Conservation (phyloP, 2,888 invertebrate species). For the Nezara viridula region DNA sequence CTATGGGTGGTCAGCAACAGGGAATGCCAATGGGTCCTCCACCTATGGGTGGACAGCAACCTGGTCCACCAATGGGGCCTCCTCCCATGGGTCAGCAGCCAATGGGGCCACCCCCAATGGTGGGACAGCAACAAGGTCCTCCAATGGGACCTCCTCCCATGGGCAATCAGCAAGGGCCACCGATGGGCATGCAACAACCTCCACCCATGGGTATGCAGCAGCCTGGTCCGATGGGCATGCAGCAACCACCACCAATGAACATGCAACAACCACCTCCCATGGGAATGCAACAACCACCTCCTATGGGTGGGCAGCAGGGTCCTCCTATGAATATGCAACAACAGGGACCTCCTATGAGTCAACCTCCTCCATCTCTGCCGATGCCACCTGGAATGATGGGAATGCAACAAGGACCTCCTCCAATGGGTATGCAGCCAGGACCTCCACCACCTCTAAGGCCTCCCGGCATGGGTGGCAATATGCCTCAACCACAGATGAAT, state of each 20-base stretch:
- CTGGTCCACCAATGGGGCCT: constrained; percentile 61
- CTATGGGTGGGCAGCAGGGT: constrained; percentile 55
- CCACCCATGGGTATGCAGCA: constrained; percentile 65
- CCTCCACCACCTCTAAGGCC: constrained; percentile 63
- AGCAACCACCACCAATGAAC: constrained; percentile 63
- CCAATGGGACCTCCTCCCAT: constrained; percentile 54
- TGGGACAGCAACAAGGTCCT: constrained; percentile 59
- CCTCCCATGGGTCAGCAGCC: constrained; percentile 65
- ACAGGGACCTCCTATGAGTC: constrained; percentile 64
- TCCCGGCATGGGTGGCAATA: constrained; percentile 65
- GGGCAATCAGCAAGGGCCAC: constrained; percentile 55
- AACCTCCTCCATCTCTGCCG: constrained; percentile 61
- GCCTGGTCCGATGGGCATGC: constrained; percentile 65
- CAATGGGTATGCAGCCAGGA: constrained; percentile 65
- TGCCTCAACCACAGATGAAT: constrained; percentile 65
- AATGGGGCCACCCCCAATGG: constrained; percentile 62
- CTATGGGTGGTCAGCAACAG: constrained; percentile 55
- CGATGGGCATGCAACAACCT: constrained; percentile 60
- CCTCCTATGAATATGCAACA: constrained; percentile 52
- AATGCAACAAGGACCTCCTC: constrained; percentile 63
- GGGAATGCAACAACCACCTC: constrained; percentile 61
- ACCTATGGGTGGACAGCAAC: constrained; percentile 62
- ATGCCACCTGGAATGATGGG: constrained; percentile 66
- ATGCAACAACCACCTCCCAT: constrained; percentile 62
- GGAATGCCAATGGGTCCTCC: constrained; percentile 51